Conservation (phyloP, 2,888 invertebrate species). For the Drosophila greeni region DNA sequence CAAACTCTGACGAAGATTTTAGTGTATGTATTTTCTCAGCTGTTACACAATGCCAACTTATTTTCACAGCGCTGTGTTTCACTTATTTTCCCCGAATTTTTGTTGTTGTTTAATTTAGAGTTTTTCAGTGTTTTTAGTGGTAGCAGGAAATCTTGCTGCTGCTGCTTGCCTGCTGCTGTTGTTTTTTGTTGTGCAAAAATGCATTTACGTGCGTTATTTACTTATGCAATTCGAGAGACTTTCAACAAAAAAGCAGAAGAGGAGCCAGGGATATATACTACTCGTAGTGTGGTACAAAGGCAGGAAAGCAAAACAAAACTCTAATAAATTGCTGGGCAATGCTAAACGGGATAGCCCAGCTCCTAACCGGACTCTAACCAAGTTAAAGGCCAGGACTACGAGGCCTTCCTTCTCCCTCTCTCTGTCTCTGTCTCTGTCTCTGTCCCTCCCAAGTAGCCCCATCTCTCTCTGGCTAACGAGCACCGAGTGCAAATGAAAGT, state of each 20-base stretch:
- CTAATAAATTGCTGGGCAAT: slow-evolving; percentile 64
- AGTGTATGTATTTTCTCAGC: slow-evolving; percentile 18
- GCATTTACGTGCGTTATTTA: slow-evolving; percentile 70
- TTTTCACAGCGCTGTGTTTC: slow-evolving; percentile 16
- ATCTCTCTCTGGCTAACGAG: slow-evolving; percentile 43
- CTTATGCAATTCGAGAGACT: slow-evolving; percentile 55
- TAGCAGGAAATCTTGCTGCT: slow-evolving; percentile 22
- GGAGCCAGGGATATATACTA: background rate
- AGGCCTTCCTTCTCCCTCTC: background rate
- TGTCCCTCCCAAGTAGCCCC: background rate
- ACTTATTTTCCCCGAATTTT: slow-evolving; percentile 28
- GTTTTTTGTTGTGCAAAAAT: slow-evolving; percentile 43
- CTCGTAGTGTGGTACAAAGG: slow-evolving; percentile 6
- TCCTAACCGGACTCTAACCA: slow-evolving; percentile 51
- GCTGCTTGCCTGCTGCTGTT: background rate
- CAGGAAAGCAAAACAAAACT: slow-evolving; percentile 49
- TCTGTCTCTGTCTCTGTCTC: background rate
- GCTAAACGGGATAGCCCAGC: slow-evolving; percentile 53
- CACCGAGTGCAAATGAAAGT: slow-evolving; percentile 66
- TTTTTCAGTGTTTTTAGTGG: slow-evolving; percentile 40
- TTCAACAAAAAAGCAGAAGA: slow-evolving; percentile 5
- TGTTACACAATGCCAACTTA: slow-evolving; percentile 16
- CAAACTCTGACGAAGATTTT: no score
- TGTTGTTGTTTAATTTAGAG: slow-evolving; percentile 57
- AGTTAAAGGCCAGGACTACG: slow-evolving; percentile 58